Percentiles rank a stretch among this genome's conserved stretches.
These are phyloP conservation scores for Aporophyla nigra DNA, from an alignment of 2,888 invertebrate genomes.

Conservation along the genomic window DNA sequence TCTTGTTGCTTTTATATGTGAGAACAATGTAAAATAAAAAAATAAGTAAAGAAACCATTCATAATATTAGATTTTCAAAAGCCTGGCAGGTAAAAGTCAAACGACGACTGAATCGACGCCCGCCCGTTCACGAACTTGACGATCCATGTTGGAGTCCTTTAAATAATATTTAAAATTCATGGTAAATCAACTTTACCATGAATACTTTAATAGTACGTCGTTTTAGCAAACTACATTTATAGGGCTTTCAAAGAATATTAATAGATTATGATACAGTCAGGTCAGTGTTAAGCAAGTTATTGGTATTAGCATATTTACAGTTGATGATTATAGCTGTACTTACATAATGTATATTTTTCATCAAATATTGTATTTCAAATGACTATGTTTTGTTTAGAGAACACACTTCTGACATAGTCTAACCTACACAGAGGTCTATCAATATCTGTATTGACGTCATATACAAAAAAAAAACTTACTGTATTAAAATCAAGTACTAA, in stretches of 20 bases:
- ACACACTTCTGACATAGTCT: not conserved
- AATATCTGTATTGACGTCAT: not conserved
- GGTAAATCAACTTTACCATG: not conserved
- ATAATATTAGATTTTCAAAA: no score
- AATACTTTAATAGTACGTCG: not conserved
- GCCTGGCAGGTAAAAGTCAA: no score
- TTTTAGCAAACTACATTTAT: not conserved
- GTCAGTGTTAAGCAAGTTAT: not conserved
- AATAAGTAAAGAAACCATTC: no score
- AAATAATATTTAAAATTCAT: not conserved
- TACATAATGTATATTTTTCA: not conserved
- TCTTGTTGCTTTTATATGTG: no score
- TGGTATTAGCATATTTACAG: not conserved
- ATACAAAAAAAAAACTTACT: not conserved
- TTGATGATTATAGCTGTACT: not conserved
- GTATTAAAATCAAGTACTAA: not conserved
- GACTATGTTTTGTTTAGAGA: not conserved
- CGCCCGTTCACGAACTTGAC: no score
- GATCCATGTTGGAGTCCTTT: no score
- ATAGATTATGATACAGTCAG: no score
- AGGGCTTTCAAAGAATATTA: not conserved
- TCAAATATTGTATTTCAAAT: not conserved
- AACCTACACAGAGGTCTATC: no score
- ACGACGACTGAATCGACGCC: no score
- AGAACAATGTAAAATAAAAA: no score